Percentiles rank a stretch among this genome's conserved stretches.
Evolutionary conservation across 2,888 invertebrate genomes (phyloP).

Genomic region (Pyrochroa serraticornis): DNA sequence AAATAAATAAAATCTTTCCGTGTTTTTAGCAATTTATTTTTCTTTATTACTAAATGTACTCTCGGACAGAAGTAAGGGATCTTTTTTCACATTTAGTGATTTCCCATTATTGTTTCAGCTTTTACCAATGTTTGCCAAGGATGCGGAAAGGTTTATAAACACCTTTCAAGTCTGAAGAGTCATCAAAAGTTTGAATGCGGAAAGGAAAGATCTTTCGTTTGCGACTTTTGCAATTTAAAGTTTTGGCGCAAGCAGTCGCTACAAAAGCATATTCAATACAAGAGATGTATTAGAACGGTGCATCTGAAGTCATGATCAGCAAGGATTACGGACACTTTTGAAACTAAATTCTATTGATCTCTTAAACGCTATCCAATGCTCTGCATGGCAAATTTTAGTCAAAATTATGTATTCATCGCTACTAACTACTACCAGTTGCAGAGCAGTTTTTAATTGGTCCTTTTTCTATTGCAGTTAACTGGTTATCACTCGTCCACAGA

Average conservation of each 20-base stretch:
- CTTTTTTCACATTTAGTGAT: no score
- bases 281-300: not conserved
- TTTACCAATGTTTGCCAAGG: constrained; percentile 58
- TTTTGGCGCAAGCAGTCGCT: constrained; percentile 36
- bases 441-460: constrained; percentile 9
- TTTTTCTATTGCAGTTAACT: constrained; percentile 21
- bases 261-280: constrained; percentile 31
- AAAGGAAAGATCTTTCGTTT: constrained; percentile 52
- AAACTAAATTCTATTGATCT: no score
- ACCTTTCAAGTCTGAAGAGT: constrained; percentile 72
- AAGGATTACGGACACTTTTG: no score
- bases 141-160: constrained; percentile 78
- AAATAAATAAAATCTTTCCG: constrained; percentile 1
- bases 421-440: not conserved
- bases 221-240: constrained; percentile 65
- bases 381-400: no score
- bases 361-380: no score
- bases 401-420: not conserved
- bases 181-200: constrained; percentile 75
- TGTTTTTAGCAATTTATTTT: not conserved
- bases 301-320: no score
- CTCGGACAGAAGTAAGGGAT: no score
- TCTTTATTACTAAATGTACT: not conserved
- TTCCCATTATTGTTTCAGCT: no score
- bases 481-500: constrained; percentile 10